phyloP scores from a whole-genome alignment of 23 tunicate species.

The Corella eumyota region DNA sequence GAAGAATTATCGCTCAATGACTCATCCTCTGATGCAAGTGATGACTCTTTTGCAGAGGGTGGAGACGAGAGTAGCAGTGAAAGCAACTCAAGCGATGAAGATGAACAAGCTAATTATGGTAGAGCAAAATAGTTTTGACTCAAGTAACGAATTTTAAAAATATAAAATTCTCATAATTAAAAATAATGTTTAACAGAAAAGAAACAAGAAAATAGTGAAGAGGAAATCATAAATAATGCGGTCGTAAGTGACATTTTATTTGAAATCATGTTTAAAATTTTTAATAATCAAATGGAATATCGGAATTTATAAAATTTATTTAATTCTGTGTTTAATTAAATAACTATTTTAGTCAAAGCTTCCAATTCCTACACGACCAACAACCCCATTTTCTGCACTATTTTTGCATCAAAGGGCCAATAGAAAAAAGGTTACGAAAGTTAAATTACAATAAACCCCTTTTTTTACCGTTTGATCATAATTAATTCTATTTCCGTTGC shows the following conservation, averaged over 20 bases:
- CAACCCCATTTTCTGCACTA: conserved; percentile 86
- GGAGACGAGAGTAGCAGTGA: no score
- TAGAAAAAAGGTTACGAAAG: conserved; percentile 81
- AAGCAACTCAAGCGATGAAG: no score
- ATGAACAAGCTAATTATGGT: no score
- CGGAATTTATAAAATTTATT: not conserved
- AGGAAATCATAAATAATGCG: not conserved
- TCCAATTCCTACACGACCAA: conserved; percentile 55
- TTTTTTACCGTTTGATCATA: no score
- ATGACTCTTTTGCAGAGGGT: conserved; percentile 16
- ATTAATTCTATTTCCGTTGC: no score
- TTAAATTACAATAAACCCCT: no score
- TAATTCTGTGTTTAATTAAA: not conserved
- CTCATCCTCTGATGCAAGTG: conserved; percentile 16
- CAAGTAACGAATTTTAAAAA: no score
- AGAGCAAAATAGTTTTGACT: no score
- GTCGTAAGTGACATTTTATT: not conserved
- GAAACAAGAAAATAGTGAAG: not conserved
- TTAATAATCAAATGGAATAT: not conserved
- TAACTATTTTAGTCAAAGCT: not conserved
- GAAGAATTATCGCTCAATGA: conserved; percentile 21
- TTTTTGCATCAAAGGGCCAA: conserved; percentile 88
- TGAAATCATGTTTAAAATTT: not conserved
- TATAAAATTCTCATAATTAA: no score
- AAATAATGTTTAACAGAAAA: not conserved